phyloP scores from a whole-genome alignment of 2,888 invertebrate genomes.

The Myopa tessellatipennis region DNA sequence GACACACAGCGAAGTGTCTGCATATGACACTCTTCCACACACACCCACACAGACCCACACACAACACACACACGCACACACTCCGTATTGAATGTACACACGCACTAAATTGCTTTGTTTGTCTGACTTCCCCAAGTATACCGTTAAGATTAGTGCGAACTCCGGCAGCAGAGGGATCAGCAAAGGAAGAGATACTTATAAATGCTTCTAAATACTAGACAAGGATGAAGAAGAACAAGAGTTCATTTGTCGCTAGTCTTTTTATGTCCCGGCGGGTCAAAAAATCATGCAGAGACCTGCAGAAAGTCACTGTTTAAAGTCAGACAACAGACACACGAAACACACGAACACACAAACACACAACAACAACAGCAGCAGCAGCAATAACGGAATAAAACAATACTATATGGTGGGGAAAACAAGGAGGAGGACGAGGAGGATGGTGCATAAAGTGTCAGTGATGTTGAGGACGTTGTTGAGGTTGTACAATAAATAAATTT shows the following conservation, averaged over 20 bases:
- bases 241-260: not conserved
- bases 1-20: too few species aligned
- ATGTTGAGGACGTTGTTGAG: not conserved
- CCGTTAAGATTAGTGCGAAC: too few species aligned
- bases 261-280: constrained; percentile 3
- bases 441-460: not conserved
- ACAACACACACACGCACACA: too few species aligned
- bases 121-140: not conserved
- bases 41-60: too few species aligned
- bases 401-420: too few species aligned
- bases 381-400: not conserved
- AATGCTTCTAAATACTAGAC: too few species aligned
- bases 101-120: not conserved
- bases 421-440: too few species aligned
- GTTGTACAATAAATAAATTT: constrained; percentile 11
- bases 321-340: constrained; percentile 3
- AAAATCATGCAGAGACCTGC: not conserved
- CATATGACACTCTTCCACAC: too few species aligned
- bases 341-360: too few species aligned
- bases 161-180: too few species aligned
- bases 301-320: not conserved
- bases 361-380: not conserved
- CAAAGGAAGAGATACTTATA: too few species aligned
- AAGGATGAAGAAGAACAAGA: not conserved
- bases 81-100: too few species aligned